Conservation (phyloP, 2,888 invertebrate genomes). For the Odontothrips loti region DNA sequence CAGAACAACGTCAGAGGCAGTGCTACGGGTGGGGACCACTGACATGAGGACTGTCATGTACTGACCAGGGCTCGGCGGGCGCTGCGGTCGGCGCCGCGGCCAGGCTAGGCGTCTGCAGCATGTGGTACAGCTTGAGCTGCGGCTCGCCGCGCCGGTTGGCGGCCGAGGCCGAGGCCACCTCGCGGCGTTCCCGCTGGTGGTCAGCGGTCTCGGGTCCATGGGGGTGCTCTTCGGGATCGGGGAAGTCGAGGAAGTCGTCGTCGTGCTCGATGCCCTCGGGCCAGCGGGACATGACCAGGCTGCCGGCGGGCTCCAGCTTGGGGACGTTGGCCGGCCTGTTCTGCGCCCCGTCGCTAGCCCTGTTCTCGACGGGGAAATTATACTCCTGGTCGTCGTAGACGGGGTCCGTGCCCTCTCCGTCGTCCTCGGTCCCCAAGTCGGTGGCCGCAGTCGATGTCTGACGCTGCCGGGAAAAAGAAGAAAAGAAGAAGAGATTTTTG, state of each 20-base stretch:
- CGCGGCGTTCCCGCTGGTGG: not conserved
- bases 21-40: too few species aligned
- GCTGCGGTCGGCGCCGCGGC: not conserved
- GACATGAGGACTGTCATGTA: too few species aligned
- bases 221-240: not conserved
- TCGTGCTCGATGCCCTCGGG: not conserved
- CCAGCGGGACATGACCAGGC: not conserved
- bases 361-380: not conserved
- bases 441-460: not conserved
- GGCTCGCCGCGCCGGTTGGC: not conserved
- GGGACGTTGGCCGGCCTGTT: not conserved
- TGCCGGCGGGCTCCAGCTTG: not conserved
- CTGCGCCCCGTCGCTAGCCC: not conserved
- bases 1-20: not conserved
- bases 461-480: too few species aligned
- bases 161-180: not conserved
- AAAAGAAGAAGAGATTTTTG: too few species aligned
- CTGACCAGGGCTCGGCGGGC: not conserved
- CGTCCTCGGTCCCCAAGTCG: not conserved
- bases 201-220: not conserved
- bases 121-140: constrained; percentile 22
- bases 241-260: not conserved
- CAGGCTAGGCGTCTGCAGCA: not conserved
- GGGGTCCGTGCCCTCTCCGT: not conserved
- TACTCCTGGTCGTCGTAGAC: not conserved